These are phyloP conservation scores for Enteromius unitaeniatus DNA, from an alignment of 2,797 vertebrate species.

Conservation along the genomic window DNA sequence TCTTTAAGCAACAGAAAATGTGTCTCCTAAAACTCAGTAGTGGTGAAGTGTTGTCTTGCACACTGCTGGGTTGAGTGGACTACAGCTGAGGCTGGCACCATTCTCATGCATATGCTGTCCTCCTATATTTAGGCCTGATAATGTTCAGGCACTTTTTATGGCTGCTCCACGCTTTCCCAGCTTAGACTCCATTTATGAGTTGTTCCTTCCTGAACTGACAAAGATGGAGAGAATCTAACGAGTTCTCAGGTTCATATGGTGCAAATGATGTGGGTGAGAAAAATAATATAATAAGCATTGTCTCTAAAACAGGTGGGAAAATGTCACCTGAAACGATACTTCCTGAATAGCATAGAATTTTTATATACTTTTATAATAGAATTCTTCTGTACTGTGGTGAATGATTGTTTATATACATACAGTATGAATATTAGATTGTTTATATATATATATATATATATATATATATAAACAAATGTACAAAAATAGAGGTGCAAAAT, in stretches of 20 bases:
- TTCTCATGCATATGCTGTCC: constrained; percentile 52
- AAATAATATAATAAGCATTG: background rate
- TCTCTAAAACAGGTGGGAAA: background rate
- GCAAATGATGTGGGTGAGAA: constrained; percentile 2
- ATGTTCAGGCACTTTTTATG: constrained; percentile 70
- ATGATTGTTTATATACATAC: background rate
- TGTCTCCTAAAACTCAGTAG: constrained; percentile 3
- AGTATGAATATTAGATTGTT: no score
- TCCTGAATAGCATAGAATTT: background rate
- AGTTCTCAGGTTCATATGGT: constrained; percentile 5
- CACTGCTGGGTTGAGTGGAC: constrained; percentile 1
- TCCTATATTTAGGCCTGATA: constrained; percentile 72
- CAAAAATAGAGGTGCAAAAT: background rate
- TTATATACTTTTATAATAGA: background rate
- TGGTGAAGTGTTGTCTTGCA: constrained; percentile 18
- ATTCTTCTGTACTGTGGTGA: background rate
- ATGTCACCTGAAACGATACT: background rate
- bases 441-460: background rate
- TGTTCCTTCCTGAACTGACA: constrained; percentile 34
- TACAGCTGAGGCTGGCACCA: constrained; percentile 58
- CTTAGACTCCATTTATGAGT: constrained; percentile 34
- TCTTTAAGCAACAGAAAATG: background rate
- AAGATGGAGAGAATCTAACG: constrained; percentile 5
- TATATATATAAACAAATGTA: background rate
- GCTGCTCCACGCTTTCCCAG: constrained; percentile 47